Evolutionary conservation across 2,797 vertebrate species (phyloP), one percentile per base, ranked within the genome.

Genomic region (Amazona ochrocephala): DNA sequence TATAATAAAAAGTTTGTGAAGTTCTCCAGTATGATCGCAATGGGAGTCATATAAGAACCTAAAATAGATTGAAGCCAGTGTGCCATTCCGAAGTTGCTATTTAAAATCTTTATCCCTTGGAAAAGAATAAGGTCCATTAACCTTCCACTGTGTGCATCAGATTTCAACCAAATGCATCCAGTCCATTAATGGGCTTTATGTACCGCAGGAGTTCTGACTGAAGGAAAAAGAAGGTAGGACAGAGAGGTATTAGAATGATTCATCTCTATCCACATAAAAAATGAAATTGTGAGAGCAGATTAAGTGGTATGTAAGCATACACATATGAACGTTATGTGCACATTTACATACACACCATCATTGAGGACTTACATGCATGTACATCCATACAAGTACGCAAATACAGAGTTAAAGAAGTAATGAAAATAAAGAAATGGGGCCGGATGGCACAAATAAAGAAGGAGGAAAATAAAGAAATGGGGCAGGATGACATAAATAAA

Each of bases 91-190:
- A 89, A 94, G 88, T 83, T 95, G 83, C 91, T 94, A 95, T 96
- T 95, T 96, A 94, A 95, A 95, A 93, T 92, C 87, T 95, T 95
- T 92, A 94, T 93, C 85, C 91, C 56, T 89, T 93, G 82, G 90
- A 95, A 96, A 95, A 96, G 71, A 94, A 82, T 94, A 96, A 95
- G 87, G 95, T 96, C 95, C 93, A 95, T 94, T 96, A 96, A 94
- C 91, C 94, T 96, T 95, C 93, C 93, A 95, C 94, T 90, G 68
- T 53, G 84, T 93, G 88, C 91, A 90, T 95, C 93, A 94, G 90
- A 94, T 96, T 95, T 96, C 95, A 91, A 44, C 88, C 93, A 94
- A 90, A 96, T 94, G 88, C 94, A 94, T 94, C 93, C 61, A 96
- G 90, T 96, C 93, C 90, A 89, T 94, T 94, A 96, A 96, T 94